These are phyloP conservation scores for Teleiodes luculella DNA, from an alignment of 2,888 invertebrate genomes.

Conservation along the genomic window DNA sequence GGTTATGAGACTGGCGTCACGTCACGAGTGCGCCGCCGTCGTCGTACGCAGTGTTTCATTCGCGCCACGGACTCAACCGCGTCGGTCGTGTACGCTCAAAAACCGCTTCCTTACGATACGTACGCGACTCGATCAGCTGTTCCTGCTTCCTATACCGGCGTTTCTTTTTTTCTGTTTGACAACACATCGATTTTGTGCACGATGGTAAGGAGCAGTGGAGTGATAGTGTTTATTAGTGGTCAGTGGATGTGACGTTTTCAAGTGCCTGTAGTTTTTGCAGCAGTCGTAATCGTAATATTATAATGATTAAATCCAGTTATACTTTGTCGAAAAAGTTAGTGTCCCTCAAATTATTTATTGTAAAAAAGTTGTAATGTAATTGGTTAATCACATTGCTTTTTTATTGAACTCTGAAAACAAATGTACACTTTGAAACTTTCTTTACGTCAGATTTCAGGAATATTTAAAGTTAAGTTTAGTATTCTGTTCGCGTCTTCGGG, in stretches of 20 bases:
- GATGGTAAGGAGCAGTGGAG: slow-evolving; percentile 69
- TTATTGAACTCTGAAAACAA: too few relatives aligned
- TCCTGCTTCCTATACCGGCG: slow-evolving; percentile 40
- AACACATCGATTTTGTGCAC: slow-evolving; percentile 44
- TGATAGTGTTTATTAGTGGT: slow-evolving; percentile 44
- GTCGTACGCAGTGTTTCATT: slow-evolving; percentile 62
- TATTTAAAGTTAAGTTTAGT: too few relatives aligned
- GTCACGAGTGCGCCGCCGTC: slow-evolving; percentile 61
- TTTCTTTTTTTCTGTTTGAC: slow-evolving; percentile 43
- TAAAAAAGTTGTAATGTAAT: too few relatives aligned
- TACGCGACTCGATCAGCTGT: slow-evolving; percentile 64
- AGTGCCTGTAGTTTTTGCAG: slow-evolving; percentile 36
- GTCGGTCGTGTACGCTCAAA: slow-evolving; percentile 43
- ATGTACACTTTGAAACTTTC: too few relatives aligned
- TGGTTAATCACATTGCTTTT: too few relatives aligned
- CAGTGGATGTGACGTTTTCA: slow-evolving; percentile 45
- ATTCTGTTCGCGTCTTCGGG: too few relatives aligned
- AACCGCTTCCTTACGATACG: slow-evolving; percentile 29
- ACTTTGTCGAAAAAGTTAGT: too few relatives aligned
- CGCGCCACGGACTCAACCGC: slow-evolving; percentile 62
- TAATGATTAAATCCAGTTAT: too few relatives aligned
- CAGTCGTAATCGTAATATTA: slow-evolving; percentile 29
- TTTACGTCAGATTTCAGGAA: too few relatives aligned
- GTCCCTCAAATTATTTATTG: too few relatives aligned
- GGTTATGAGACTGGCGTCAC: slow-evolving; percentile 50